These are phyloP conservation scores for Sweltsa coloradensis DNA, from an alignment of 1,140 invertebrate species.

Conservation along the genomic window DNA sequence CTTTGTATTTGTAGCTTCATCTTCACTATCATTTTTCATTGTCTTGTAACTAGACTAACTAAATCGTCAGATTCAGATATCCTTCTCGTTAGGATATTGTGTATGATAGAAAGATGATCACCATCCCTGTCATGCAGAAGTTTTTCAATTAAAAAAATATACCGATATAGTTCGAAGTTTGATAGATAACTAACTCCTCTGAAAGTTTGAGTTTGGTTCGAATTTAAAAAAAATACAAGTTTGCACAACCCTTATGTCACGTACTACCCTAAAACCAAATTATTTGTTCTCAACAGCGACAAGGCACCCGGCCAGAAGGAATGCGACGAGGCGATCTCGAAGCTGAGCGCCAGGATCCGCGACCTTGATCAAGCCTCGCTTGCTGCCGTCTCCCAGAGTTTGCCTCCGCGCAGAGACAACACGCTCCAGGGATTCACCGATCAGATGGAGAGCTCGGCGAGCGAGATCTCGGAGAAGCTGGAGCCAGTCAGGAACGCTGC, in stretches of 20 bases:
- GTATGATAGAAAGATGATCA: background rate
- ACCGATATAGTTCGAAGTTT: too few species aligned
- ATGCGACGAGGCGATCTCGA: constrained; percentile 74
- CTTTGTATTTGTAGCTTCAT: background rate
- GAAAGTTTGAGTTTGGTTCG: too few species aligned
- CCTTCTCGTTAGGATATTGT: background rate
- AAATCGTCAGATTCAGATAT: background rate
- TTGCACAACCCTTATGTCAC: too few species aligned
- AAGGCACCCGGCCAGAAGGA: constrained; percentile 92
- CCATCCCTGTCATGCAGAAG: too few species aligned
- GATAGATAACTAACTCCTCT: too few species aligned
- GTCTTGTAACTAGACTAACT: background rate
- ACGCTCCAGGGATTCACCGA: constrained; percentile 72
- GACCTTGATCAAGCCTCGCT: constrained; percentile 80
- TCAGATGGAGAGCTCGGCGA: constrained; percentile 57
- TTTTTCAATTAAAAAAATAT: too few species aligned
- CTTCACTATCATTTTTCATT: background rate
- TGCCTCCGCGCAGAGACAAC: constrained; percentile 59
- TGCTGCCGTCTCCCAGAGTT: constrained; percentile 71
- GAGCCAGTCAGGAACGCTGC: constrained; percentile 72
- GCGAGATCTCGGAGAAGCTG: constrained; percentile 64
- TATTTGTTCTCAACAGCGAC: too few species aligned
- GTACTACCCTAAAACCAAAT: too few species aligned
- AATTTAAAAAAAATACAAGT: too few species aligned
- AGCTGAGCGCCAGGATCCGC: constrained; percentile 58